Conservation (phyloP, 2,797 vertebrate genomes). For the Pangasius sanitwongsei region DNA sequence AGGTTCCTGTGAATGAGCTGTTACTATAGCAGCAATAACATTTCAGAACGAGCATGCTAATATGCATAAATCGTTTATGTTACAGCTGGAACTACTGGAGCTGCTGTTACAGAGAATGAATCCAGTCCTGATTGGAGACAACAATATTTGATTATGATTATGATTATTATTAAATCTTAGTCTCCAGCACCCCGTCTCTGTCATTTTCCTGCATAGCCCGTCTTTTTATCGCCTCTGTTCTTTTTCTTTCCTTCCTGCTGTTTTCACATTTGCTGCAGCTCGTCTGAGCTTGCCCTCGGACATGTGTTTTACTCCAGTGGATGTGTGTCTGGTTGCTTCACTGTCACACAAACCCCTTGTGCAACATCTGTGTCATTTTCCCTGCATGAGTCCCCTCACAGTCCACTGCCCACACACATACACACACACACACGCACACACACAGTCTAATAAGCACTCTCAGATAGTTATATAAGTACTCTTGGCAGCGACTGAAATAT, state of each 20-base stretch:
- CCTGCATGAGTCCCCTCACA: slow-evolving; percentile 25
- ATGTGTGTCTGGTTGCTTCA: slow-evolving; percentile 48
- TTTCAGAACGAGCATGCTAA: background rate
- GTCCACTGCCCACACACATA: background rate
- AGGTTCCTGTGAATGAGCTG: background rate
- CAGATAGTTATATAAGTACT: slow-evolving; percentile 40
- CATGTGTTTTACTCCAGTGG: slow-evolving; percentile 61
- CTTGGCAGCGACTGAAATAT: slow-evolving; percentile 33
- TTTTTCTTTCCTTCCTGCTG: background rate
- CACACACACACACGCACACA: slow-evolving; percentile 20
- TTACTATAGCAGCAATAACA: background rate
- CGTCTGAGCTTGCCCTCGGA: slow-evolving; percentile 66
- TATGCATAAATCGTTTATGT: background rate
- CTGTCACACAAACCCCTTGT: slow-evolving; percentile 36
- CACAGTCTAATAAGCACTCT: slow-evolving; percentile 35
- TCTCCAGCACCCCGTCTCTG: background rate
- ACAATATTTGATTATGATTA: background rate
- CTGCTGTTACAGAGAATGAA: background rate
- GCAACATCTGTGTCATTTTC: slow-evolving; percentile 44
- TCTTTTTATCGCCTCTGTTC: background rate
- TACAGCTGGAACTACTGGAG: background rate
- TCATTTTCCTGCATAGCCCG: background rate
- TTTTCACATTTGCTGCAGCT: slow-evolving; percentile 39
- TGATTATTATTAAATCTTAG: background rate
- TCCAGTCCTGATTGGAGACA: background rate